Evolutionary conservation across 1,140 invertebrate genomes (phyloP), one percentile per base, ranked within the genome.

Genomic region (Bombyx mori): DNA sequence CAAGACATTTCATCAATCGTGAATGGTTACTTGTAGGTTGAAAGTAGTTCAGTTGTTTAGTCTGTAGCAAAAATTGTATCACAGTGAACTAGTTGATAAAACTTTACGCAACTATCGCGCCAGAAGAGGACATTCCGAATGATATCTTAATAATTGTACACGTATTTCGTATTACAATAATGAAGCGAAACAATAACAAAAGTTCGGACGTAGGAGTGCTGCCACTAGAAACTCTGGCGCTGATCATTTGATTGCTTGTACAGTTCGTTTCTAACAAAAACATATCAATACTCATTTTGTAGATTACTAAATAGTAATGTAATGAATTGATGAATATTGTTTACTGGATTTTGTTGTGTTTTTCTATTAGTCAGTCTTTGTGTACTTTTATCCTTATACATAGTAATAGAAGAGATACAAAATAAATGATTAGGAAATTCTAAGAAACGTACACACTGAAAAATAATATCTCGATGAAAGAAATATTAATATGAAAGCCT

Each of bases 151-250:
- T 86, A 83, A 86, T 79, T 70, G 71, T 70, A 70, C 73, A 73
- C 73, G 79, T 84, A 84, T 82, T 86, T 79, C 73, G 76, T 79
- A 83, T 86, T 82, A 86, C 80, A 85, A 83, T 86, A 85, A 86
- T 85, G 80, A 86, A 86, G 71, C 68, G 75, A 82, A 81, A 83
- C 82, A 83, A 84, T 83, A 85, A 85, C 80, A 81, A 82, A 86
- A 86, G 83, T 86, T 86, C 74, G 73, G 76, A 78, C 73, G 73
- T 64, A 73, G 71, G 73, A 71, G 73, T 69, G 70, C 75, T 68
- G 73, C 68, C 69, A 66, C 67, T 65, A 66, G 65, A 73, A 82
- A 82, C 74, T 84, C 62, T 12, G 12, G 54, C 69, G 69, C 69
- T 78, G 80, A 73, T 81, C 82, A 75, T 73, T 78, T 84, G 79